Evolutionary conservation across 2,113 vertebrate species (phyloP).

Genomic region (Cervus canadensis): DNA sequence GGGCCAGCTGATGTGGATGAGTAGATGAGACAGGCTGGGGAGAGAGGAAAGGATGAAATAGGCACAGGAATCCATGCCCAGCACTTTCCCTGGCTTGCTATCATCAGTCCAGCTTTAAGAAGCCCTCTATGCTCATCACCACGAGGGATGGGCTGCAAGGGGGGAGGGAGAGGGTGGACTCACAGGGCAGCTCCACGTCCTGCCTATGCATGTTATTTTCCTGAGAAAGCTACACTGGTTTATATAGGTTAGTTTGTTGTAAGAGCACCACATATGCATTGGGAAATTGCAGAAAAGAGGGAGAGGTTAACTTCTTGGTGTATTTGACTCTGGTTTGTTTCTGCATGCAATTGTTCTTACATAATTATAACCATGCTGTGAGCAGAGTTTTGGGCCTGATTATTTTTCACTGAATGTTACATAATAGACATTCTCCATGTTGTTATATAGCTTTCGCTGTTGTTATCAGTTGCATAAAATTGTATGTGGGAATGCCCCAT

Average conservation of each 20-base stretch:
- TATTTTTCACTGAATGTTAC: slow-evolving; percentile 21
- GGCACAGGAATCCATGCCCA: not conserved
- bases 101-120: not conserved
- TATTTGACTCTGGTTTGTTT: slow-evolving; percentile 25
- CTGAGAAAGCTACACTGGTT: not conserved
- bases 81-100: not conserved
- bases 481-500: not conserved
- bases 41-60: not conserved
- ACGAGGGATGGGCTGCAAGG: not conserved
- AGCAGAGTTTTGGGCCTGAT: not conserved
- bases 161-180: not conserved
- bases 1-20: not conserved
- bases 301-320: not conserved
- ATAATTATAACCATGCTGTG: not conserved
- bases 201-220: not conserved
- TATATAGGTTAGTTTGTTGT: not conserved
- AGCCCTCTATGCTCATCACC: not conserved
- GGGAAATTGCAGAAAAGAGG: not conserved
- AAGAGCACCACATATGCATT: not conserved
- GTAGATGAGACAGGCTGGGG: not conserved
- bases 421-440: slow-evolving; percentile 23
- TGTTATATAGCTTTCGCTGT: not conserved
- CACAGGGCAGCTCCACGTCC: not conserved
- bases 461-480: not conserved
- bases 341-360: not conserved